A percentile compares a stretch with the other conserved stretches of the same genome.
Conservation (phyloP, 1,140 invertebrate genomes). For the Zophobas atratus region DNA sequence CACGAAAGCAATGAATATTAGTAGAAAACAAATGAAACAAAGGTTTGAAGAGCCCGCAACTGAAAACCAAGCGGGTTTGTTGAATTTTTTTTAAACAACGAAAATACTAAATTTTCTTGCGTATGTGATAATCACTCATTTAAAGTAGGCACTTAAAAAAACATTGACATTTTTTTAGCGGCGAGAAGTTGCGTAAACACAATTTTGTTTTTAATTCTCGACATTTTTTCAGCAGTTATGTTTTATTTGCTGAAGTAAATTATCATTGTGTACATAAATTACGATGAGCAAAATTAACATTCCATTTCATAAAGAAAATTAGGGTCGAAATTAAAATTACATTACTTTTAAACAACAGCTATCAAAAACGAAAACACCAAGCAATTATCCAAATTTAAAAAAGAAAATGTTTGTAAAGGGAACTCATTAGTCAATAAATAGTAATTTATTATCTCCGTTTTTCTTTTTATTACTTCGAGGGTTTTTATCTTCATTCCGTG, state of each 20-base stretch:
- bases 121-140: no score
- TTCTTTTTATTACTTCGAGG: no score
- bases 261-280: conserved; percentile 26
- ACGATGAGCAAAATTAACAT: conserved; percentile 24
- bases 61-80: no score
- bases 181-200: conserved; percentile 15
- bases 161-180: conserved; percentile 21
- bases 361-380: not conserved
- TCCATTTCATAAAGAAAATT: conserved; percentile 8
- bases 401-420: no score
- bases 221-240: conserved; percentile 32
- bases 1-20: no score
- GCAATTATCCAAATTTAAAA: not conserved
- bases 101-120: no score
- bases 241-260: conserved; percentile 24
- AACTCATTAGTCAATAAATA: no score
- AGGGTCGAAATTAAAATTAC: not conserved
- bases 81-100: no score
- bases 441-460: no score
- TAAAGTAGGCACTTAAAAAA: not conserved
- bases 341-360: not conserved
- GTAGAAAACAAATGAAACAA: no score
- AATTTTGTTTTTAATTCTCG: conserved; percentile 36
- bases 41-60: no score
- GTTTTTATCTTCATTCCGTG: no score